Evolutionary conservation across 2,888 invertebrate genomes (phyloP).

Genomic region (Rhyacophila evoluta): DNA sequence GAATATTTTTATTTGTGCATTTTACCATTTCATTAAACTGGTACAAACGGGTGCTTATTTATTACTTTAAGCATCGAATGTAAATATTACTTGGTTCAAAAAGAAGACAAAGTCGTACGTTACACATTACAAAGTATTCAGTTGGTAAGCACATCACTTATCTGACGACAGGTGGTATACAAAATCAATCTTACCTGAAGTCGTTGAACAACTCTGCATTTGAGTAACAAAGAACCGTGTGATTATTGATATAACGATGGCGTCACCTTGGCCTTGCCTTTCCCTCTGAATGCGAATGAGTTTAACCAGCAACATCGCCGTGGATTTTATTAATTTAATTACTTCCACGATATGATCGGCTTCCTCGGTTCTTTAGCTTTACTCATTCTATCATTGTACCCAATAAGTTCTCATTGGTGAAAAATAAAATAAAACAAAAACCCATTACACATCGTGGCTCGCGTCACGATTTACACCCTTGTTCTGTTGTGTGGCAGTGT

Average conservation of each 20-base stretch:
- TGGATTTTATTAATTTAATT: conserved; percentile 47
- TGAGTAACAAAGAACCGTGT: conserved; percentile 19
- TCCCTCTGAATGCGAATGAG: conserved; percentile 50
- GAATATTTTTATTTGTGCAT: too few species aligned
- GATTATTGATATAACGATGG: conserved; percentile 37
- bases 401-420: background rate
- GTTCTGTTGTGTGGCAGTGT: background rate
- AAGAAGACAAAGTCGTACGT: too few species aligned
- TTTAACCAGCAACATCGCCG: conserved; percentile 44
- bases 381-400: background rate
- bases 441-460: conserved; percentile 21
- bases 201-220: conserved; percentile 2
- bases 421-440: conserved; percentile 16
- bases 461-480: conserved; percentile 9
- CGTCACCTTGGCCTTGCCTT: conserved; percentile 55
- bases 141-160: background rate
- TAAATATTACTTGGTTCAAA: too few species aligned
- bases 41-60: too few species aligned
- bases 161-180: background rate
- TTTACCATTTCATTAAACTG: too few species aligned
- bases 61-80: too few species aligned
- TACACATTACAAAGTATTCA: too few species aligned
- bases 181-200: background rate
- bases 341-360: conserved; percentile 37
- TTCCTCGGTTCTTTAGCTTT: background rate